phyloP scores from a whole-genome alignment of 2,113 vertebrate species.

The Callocephalon fimbriatum region DNA sequence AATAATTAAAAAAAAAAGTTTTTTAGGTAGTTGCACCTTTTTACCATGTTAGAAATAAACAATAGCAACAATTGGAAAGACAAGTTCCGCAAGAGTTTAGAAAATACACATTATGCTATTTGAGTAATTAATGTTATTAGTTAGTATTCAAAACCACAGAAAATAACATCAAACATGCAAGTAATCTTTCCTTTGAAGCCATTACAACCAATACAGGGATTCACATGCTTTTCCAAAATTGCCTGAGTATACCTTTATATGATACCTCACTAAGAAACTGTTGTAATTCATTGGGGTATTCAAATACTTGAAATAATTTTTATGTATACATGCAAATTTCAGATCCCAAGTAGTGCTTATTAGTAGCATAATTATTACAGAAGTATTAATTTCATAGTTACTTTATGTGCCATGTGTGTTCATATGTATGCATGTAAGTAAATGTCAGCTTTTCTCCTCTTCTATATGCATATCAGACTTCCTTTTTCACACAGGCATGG shows the following conservation, averaged over 20 bases:
- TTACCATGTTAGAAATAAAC: not conserved
- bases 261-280: not conserved
- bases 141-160: not conserved
- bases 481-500: not conserved
- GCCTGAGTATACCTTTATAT: not conserved
- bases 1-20: not conserved
- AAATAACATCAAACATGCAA: not conserved
- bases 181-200: not conserved
- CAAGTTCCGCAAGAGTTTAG: not conserved
- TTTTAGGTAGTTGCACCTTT: not conserved
- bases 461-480: not conserved
- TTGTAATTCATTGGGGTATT: not conserved
- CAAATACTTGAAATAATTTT: not conserved
- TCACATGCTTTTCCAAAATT: not conserved
- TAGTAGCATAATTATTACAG: not conserved
- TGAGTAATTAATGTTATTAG: not conserved
- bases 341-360: not conserved
- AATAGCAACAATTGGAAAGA: not conserved
- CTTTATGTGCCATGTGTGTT: not conserved
- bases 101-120: not conserved
- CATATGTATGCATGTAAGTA: rapidly evolving
- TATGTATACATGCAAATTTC: not conserved
- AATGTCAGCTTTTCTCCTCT: not conserved
- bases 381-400: not conserved
- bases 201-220: not conserved